Evolutionary conservation across 2,888 invertebrate species (phyloP).

Genomic region (Limnephilus rhombicus): DNA sequence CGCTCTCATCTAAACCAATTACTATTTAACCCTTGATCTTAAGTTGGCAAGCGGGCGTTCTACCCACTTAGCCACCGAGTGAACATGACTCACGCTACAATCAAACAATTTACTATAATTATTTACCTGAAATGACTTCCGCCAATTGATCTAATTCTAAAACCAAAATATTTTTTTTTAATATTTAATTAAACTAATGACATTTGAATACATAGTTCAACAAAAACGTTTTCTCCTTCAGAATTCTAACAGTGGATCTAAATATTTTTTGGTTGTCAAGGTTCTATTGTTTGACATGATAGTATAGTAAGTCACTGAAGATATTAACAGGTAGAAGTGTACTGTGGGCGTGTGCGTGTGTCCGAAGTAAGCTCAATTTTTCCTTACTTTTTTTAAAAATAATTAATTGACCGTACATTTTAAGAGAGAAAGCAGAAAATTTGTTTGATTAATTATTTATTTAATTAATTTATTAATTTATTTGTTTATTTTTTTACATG

Average conservation of each 20-base stretch:
- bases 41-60: neutral
- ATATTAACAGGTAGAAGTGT: neutral
- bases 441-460: neutral
- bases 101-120: neutral
- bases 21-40: too few relatives aligned
- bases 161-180: neutral
- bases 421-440: neutral
- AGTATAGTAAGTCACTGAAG: neutral
- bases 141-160: neutral
- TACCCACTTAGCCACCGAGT: neutral
- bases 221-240: neutral
- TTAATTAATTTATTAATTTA: too few relatives aligned
- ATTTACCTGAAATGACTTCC: neutral
- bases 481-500: too few relatives aligned
- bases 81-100: neutral
- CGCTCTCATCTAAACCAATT: too few relatives aligned
- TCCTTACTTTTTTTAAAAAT: too few relatives aligned
- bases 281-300: neutral
- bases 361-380: too few relatives aligned
- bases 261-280: neutral
- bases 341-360: too few relatives aligned
- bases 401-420: too few relatives aligned
- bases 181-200: neutral
- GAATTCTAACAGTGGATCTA: neutral
- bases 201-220: neutral